phyloP scores from a whole-genome alignment of 2,888 invertebrate genomes.

The Hydrotaea diabolus region DNA sequence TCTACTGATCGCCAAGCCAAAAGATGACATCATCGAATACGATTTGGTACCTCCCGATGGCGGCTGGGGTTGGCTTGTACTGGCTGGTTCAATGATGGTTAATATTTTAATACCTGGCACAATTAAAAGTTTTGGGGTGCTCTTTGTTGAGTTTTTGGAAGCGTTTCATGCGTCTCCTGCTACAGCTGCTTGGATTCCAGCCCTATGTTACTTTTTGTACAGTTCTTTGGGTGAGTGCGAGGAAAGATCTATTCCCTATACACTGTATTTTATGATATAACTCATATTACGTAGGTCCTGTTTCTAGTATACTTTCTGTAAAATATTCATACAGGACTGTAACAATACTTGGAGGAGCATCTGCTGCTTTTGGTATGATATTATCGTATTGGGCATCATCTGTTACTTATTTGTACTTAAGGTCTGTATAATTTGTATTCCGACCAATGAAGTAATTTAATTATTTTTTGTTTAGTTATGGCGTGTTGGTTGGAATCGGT shows the following conservation, averaged over 20 bases:
- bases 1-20: constrained; percentile 72
- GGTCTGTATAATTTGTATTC: constrained; percentile 82
- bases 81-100: constrained; percentile 88
- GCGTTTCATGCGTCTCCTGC: constrained; percentile 88
- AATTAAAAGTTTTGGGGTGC: constrained; percentile 92
- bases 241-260: constrained; percentile 12
- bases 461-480: constrained; percentile 83
- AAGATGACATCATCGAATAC: constrained; percentile 82
- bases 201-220: constrained; percentile 92
- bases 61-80: constrained; percentile 91
- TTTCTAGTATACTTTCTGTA: constrained; percentile 91
- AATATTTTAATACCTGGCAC: constrained; percentile 93
- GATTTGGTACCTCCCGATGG: constrained; percentile 91
- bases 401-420: constrained; percentile 89
- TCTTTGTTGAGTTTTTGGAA: constrained; percentile 90
- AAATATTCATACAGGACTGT: constrained; percentile 92
- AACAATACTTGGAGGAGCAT: constrained; percentile 90
- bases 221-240: constrained; percentile 87
- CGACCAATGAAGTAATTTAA: neutral
- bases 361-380: constrained; percentile 92
- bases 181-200: constrained; percentile 91
- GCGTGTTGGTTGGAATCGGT: constrained; percentile 90
- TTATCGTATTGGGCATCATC: constrained; percentile 90
- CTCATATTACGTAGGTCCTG: constrained; percentile 84
- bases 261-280: constrained; percentile 31